Conservation (phyloP, 1,140 invertebrate genomes). For the Drosophila sp. region DNA sequence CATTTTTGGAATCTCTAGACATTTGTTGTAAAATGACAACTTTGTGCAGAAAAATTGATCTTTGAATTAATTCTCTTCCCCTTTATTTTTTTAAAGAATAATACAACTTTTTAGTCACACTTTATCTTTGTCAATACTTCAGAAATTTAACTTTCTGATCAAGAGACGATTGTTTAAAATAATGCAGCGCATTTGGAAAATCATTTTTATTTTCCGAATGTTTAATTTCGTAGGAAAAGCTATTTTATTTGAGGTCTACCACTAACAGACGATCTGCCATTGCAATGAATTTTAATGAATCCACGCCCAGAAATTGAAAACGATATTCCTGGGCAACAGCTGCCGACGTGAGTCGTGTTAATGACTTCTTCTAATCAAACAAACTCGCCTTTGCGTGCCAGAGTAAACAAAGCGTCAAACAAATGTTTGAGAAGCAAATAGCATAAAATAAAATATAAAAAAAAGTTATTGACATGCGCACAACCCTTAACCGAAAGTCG, state of each 20-base stretch:
- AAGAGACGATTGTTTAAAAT: not conserved
- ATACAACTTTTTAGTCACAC: too few species aligned
- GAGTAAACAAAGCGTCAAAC: constrained; percentile 52
- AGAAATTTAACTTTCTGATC: too few species aligned
- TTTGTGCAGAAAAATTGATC: too few species aligned
- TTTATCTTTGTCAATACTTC: too few species aligned
- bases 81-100: too few species aligned
- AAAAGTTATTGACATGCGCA: constrained; percentile 56
- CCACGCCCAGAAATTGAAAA: constrained; percentile 35
- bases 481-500: constrained; percentile 42
- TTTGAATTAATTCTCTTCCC: too few species aligned
- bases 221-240: not conserved
- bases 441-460: constrained; percentile 10
- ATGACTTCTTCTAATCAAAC: constrained; percentile 77
- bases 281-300: not conserved
- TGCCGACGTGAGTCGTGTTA: constrained; percentile 38
- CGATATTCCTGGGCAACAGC: constrained; percentile 35
- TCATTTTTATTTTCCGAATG: not conserved
- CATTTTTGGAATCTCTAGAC: too few species aligned
- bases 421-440: constrained; percentile 65
- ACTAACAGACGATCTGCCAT: not conserved
- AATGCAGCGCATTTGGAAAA: not conserved
- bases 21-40: too few species aligned
- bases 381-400: constrained; percentile 44
- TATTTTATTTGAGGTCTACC: constrained; percentile 5